phyloP scores from a whole-genome alignment of 1,140 invertebrate species.

The Drosophila rufa region DNA sequence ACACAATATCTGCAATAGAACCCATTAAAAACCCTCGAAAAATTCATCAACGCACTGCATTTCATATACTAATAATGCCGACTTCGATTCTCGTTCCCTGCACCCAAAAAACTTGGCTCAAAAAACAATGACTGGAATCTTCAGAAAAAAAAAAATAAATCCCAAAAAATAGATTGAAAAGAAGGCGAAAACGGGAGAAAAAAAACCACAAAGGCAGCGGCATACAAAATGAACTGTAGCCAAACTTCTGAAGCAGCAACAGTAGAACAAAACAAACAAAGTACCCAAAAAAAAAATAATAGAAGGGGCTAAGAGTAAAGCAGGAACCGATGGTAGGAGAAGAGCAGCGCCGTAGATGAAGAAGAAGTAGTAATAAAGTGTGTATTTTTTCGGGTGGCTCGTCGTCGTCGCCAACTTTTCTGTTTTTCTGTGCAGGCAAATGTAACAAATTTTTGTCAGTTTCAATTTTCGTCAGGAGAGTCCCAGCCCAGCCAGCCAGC shows the following conservation, averaged over 20 bases:
- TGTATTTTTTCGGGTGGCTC: conserved; percentile 44
- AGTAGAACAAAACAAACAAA: conserved; percentile 80
- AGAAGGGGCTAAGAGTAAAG: conserved; percentile 19
- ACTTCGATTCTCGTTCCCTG: conserved; percentile 50
- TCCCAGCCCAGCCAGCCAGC: conserved; percentile 23
- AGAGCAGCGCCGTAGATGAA: conserved; percentile 29
- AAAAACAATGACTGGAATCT: conserved; percentile 13
- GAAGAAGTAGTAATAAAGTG: conserved; percentile 70
- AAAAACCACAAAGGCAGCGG: conserved; percentile 57
- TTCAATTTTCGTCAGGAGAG: conserved; percentile 76
- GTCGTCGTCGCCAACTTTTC: conserved; percentile 55
- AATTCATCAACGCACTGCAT: conserved; percentile 43
- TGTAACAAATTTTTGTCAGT: conserved; percentile 84
- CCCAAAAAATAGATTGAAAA: conserved; percentile 38
- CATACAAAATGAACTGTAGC: conserved; percentile 79
- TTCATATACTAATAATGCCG: conserved; percentile 51
- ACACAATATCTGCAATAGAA: conserved; percentile 11
- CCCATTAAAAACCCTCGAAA: background rate
- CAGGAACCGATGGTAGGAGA: background rate
- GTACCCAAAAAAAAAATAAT: conserved; percentile 54
- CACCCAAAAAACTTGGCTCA: conserved; percentile 57
- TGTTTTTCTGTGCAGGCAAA: conserved; percentile 68
- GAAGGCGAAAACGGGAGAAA: conserved; percentile 21
- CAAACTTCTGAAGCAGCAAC: conserved; percentile 64
- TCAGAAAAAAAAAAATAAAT: conserved; percentile 21